Conservation (phyloP, 2,797 vertebrate species). For the Neomorphus geoffroyi region DNA sequence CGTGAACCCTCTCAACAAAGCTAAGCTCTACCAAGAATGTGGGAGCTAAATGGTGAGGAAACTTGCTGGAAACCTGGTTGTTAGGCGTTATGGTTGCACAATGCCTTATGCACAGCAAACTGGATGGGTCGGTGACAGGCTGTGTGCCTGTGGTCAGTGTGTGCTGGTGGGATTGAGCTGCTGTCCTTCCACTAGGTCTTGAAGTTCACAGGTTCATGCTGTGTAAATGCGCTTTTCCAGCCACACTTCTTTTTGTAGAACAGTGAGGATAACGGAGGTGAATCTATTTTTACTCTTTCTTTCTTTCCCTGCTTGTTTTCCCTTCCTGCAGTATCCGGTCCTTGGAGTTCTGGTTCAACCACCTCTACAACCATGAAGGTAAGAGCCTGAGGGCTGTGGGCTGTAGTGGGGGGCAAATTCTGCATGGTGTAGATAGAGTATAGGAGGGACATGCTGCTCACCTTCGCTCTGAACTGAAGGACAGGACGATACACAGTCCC, state of each 20-base stretch:
- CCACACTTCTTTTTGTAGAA: neutral
- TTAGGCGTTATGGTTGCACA: neutral
- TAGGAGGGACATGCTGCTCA: neutral
- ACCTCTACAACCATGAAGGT: slow-evolving; percentile 96
- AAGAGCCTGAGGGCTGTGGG: neutral
- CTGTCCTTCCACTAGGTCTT: neutral
- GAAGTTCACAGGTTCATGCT: neutral
- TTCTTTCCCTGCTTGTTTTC: neutral
- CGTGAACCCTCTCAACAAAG: neutral
- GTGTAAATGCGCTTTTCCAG: neutral
- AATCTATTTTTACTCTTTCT: neutral
- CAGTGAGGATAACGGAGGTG: neutral
- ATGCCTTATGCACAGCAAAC: neutral
- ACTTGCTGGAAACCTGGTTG: neutral
- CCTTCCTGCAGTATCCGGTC: slow-evolving; percentile 85
- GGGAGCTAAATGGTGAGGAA: neutral
- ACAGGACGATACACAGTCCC: neutral
- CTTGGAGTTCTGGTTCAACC: slow-evolving; percentile 97
- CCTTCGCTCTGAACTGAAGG: neutral
- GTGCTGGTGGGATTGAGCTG: neutral
- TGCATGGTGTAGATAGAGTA: neutral
- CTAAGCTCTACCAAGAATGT: neutral
- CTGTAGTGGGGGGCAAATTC: neutral
- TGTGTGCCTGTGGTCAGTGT: neutral
- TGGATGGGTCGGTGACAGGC: neutral